Base-by-base conservation (phyloP, 2,888 invertebrate species). In the Notodonta ziczac region DNA sequence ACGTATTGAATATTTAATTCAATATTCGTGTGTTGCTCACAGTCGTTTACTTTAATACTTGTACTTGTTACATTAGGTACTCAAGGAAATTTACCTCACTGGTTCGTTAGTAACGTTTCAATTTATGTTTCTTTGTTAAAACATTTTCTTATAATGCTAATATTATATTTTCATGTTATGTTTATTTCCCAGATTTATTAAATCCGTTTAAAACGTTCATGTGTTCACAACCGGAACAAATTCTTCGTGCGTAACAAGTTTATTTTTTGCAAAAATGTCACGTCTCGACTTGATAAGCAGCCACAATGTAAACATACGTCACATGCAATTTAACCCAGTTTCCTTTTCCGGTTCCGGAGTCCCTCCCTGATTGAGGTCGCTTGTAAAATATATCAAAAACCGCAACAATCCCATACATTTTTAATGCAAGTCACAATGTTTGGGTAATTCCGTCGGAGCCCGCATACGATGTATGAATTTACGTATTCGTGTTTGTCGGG, bases 251-350 rank as follows among this genome's bases (percentile, higher is more conserved):
- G 16, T 50, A 44, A 16, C 50, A 16, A 50, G 16, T 12, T 52
- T 16, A 16, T 16, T 52, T 52, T 32, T 13, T 10, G 13, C 32
- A 13, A 52, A 32, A 52, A 32, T 32, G 32, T 52, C 52, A 52
- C 52, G 54, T 24, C 44, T 10, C n/a, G 12, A 14, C 39, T 35
- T 50, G 39, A 57, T 14, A 35, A 9, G n/a, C 13, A 53, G 59
- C 61, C 60, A 42, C 63, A 61, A 53, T 58, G 65, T 58, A 65
- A 66, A 70, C 69, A 72, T 65, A 70, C 61, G 63, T 67, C 65
- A 63, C 60, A 62, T 59, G 53, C 67, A 64, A 70, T 70, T 60
- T 65, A 60, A 65, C 56, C 50, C 65, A 10, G 56, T 61, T 59
- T 55, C 55, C 56, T 16, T 51, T 60, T 48, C 63, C 51, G 42